phyloP scores from a whole-genome alignment of 2,888 invertebrate genomes.

The Ophion ellenae region DNA sequence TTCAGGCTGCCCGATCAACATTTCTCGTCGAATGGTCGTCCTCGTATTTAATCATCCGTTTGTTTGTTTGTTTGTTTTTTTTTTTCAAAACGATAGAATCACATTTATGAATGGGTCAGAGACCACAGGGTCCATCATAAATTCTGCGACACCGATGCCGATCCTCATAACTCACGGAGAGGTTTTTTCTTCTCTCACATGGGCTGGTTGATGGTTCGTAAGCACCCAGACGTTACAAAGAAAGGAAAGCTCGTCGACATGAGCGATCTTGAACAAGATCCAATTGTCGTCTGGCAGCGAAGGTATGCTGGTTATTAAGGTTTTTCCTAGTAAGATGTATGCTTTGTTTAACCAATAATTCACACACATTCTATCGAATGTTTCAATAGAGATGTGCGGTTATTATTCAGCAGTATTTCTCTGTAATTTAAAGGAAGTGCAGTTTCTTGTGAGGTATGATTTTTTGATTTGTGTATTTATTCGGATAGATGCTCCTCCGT shows the following conservation, averaged over 20 bases:
- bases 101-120: slow-evolving; percentile 93
- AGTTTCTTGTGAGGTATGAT: no score
- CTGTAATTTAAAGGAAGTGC: no score
- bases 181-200: slow-evolving; percentile 98
- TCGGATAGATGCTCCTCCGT: no score
- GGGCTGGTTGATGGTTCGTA: slow-evolving; percentile 95
- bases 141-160: slow-evolving; percentile 94
- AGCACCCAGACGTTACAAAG: slow-evolving; percentile 94
- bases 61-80: no score
- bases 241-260: slow-evolving; percentile 94
- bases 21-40: background rate
- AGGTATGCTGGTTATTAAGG: slow-evolving; percentile 85
- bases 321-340: no score
- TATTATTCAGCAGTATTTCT: no score
- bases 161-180: slow-evolving; percentile 94
- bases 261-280: slow-evolving; percentile 93
- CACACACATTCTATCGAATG: background rate
- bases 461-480: no score
- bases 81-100: slow-evolving; percentile 87
- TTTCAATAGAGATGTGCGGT: background rate
- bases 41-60: background rate
- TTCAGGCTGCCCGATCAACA: no score
- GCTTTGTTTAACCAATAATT: background rate
- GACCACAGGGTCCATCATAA: slow-evolving; percentile 96
- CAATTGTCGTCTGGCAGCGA: slow-evolving; percentile 93